These are phyloP conservation scores for Eulemur rufifrons DNA, from an alignment of 2,113 vertebrate genomes.

Conservation along the genomic window DNA sequence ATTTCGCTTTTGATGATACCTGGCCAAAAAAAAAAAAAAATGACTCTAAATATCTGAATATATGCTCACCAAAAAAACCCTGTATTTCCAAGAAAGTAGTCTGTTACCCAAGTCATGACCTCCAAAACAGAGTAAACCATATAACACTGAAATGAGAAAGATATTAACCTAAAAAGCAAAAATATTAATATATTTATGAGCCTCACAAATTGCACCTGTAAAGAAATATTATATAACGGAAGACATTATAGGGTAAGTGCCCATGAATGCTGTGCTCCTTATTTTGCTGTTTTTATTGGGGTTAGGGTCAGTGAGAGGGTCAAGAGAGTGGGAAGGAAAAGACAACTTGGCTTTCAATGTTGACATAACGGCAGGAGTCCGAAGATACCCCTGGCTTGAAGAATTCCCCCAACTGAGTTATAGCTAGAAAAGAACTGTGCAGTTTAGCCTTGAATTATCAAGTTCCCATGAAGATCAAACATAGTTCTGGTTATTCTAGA, in stretches of 20 bases:
- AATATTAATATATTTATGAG: neutral
- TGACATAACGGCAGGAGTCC: neutral
- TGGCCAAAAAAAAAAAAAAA: neutral
- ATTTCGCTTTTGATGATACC: neutral
- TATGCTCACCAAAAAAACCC: neutral
- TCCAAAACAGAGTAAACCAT: neutral
- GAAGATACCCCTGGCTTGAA: neutral
- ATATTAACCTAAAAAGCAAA: neutral
- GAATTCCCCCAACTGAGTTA: neutral
- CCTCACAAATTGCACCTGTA: neutral
- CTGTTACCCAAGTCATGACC: neutral
- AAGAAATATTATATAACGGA: neutral
- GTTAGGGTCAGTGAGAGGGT: neutral
- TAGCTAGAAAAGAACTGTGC: neutral
- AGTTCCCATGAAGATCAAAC: neutral
- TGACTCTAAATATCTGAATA: neutral
- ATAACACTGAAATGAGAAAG: neutral
- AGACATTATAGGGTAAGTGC: neutral
- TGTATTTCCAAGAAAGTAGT: neutral
- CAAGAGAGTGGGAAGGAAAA: neutral
- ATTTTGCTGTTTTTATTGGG: neutral
- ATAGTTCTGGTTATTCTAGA: neutral
- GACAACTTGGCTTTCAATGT: neutral
- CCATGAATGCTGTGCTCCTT: neutral
- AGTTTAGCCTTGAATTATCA: neutral